A percentile compares a stretch with the other conserved stretches of the same genome.
phyloP scores from a whole-genome alignment of 2,888 invertebrate genomes.

The Pandemis heparana region DNA sequence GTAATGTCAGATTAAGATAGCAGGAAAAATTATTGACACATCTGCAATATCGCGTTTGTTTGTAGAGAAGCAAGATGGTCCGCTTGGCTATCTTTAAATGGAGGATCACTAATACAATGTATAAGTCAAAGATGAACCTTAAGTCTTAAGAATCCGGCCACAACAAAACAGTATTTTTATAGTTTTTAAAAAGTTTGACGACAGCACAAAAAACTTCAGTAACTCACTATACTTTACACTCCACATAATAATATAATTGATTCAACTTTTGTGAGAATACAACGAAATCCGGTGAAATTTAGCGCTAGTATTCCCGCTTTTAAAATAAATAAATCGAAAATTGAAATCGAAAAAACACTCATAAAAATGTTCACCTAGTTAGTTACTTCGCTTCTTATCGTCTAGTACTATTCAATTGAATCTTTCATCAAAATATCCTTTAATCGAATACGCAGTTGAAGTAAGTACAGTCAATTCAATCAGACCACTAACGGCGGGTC shows the following conservation, averaged over 20 bases:
- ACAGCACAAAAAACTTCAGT: not conserved
- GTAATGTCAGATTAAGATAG: no score
- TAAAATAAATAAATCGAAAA: not conserved
- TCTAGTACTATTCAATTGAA: not conserved
- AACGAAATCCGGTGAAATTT: not conserved
- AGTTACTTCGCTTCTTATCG: not conserved
- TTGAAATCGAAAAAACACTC: not conserved
- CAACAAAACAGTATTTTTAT: not conserved
- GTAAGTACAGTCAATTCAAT: conserved; percentile 15
- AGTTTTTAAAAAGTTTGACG: not conserved
- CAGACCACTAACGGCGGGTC: conserved; percentile 14
- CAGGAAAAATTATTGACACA: no score
- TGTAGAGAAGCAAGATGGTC: no score
- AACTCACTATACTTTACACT: not conserved
- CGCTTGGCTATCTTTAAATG: no score
- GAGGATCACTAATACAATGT: no score
- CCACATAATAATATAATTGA: not conserved
- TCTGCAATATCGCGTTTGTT: no score
- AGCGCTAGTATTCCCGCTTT: not conserved
- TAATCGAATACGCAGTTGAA: not conserved
- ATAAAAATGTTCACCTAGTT: not conserved
- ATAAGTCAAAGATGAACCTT: no score
- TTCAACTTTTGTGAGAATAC: not conserved
- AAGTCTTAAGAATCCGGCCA: no score
- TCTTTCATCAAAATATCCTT: not conserved